Base-by-base conservation (phyloP, 2,797 vertebrate species). In the Enteromius mattozi region DNA sequence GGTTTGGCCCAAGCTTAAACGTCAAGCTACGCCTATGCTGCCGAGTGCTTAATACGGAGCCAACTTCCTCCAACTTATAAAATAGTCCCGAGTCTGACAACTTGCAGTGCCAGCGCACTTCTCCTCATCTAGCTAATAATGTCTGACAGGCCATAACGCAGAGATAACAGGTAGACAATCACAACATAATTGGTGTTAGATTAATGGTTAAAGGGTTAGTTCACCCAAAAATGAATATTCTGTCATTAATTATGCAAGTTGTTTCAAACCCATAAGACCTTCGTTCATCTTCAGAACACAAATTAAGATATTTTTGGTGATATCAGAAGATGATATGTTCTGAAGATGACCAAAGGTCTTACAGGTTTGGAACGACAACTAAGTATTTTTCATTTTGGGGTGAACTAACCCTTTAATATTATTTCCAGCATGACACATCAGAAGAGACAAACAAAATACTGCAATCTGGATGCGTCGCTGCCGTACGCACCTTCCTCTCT, bases 401-500 rank as follows among this genome's bases (percentile, higher is more conserved):
- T 42, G 40, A 42, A 42, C 7, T n/a, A n/a, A n/a, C n/a, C n/a
- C n/a, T n/a, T n/a, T 24, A 2, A 24, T 16, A 37, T 66, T 35
- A 12, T 37, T 69, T 69, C 19, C 35, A 21, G 35, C 35, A 21
- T 40, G 35, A 68, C 0, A 7, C 65, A 21, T 37, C 7, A 37
- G 16, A 21, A 19, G 14, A 63, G 0, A 13, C 59, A 40, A 61
- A 27, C 24, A 3, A 63, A 30, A 16, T 1, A 1, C 24, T 30
- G 27, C 27, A 13, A 16, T 1, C 59, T 63, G 59, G 24, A 30
- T 24, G 24, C 3, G n/a, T 3, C 2, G 4, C 13, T 1, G 2
- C 13, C 1, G 59, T 4, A 27, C 80, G 83, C 82, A 99, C 98
- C 96, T 97, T 99, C 85, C 97, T 90, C 66, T 99, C 97, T 2